Base-by-base conservation (phyloP, 2,113 vertebrate genomes). In the Apodemus speciosus region DNA sequence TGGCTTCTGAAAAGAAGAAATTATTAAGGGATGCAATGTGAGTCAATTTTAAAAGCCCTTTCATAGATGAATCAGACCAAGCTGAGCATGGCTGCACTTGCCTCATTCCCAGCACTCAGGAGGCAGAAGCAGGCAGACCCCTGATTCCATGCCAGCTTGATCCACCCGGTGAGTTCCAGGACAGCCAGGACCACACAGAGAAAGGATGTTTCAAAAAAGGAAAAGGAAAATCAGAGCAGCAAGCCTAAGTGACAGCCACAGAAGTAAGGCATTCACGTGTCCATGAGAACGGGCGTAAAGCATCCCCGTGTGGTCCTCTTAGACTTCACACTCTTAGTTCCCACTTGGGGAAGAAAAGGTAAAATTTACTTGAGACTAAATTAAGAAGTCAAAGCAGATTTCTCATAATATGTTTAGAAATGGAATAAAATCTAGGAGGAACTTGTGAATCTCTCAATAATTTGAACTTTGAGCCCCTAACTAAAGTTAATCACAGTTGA, bases 401-500 rank as follows among this genome's bases (percentile, higher is more conserved):
- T 43, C 3, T 88, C 46, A 20, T 53, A 64, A 72, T 71, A 1
- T 2, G n/a, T 80, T 23, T 25, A 91, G 56, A 62, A 56, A 88
- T 81, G 92, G 9, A 81, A 88, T 71, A 69, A 92, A 95, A 76
- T 84, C 93, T 88, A 71, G 60, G 87, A 94, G 77, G 84, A 87
- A 85, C 49, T 68, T 72, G 85, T 89, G 35, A 95, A 95, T 6
- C 96, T 97, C 95, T 97, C 90, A 91, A 96, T 92, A 95, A 97
- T 95, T 96, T 98, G 97, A 98, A 97, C 97, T 98, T 98, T 96
- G 92, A 96, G 88, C 95, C 97, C 97, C 87, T 96, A 85, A 14
- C 94, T 97, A 95, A 97, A 98, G 97, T 98, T 98, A 98, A 98
- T 98, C 98, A 98, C 97, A 97, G 96, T 98, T 98, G 95, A 97